Evolutionary conservation across 2,888 invertebrate species (phyloP), one percentile per base, ranked within the genome.

Genomic region (Leistus spinibarbis): DNA sequence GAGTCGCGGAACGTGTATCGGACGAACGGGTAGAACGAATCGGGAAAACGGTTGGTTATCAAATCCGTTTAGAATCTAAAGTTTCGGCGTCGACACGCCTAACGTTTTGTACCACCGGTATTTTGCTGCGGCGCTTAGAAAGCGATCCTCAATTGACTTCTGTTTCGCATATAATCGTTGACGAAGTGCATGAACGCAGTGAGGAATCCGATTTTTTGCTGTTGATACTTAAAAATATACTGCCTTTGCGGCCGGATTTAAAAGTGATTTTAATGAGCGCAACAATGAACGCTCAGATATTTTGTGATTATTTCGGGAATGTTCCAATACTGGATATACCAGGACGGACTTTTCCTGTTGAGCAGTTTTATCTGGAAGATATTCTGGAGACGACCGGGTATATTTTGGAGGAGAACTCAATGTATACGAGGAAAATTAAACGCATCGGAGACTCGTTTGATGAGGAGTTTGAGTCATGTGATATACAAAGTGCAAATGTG

Each of bases 241-340:
- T 96, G 69, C 88, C 88, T 77, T 88, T 90, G 71, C 90, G 95
- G 76, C 89, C 90, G 64, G 92, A 96, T 81, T 85, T 97, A 69
- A 95, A 93, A 80, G 87, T 98, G 0, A 91, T 98, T 81, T 87
- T 98, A 4, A 98, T 98, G 97, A 97, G 96, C 82, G 98, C 98
- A 1, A 96, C 97, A 0, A 84, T 98, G 80, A 97, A 97, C 83
- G 92, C 95, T 0, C 90, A 92, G 40, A 85, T 95, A 73, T 98
- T 98, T 83, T 92, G 94, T 1, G 86, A 91, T 63, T 98, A 98
- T 85, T 98, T 97, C 84, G 89, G 88, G 53, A 89, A 90, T 54
- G 91, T 93, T 76, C 95, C 96, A 1, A 88, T 95, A 62, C 86
- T 97, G 77, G 90, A 93, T 81, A 94, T 95, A 80, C 94, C 95